Percentiles rank a stretch among this genome's conserved stretches.
phyloP scores from a whole-genome alignment of 2,888 invertebrate genomes.

The Aphrophora alni region DNA sequence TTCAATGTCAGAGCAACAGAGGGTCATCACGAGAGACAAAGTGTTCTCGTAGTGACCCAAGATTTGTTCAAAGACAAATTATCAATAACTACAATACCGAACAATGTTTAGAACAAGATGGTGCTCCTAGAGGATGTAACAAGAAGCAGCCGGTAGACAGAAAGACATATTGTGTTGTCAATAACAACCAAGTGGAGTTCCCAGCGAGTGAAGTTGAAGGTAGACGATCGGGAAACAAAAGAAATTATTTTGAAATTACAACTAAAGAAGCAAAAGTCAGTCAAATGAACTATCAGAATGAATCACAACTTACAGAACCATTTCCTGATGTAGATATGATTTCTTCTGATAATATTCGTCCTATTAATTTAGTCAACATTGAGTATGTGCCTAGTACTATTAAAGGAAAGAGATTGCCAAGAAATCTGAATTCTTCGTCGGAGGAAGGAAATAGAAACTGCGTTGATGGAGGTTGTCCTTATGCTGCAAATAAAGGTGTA shows the following conservation, averaged over 20 bases:
- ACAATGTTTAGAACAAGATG: background rate
- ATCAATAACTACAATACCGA: background rate
- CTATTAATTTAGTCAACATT: background rate
- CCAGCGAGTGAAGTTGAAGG: background rate
- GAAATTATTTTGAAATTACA: slow-evolving; percentile 14
- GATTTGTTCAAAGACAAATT: background rate
- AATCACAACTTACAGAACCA: background rate
- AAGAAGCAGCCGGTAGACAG: background rate
- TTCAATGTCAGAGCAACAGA: background rate
- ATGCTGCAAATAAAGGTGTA: slow-evolving; percentile 24
- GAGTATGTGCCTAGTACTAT: background rate
- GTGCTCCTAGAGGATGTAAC: slow-evolving; percentile 15
- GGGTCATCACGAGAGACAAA: background rate
- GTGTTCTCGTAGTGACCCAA: background rate
- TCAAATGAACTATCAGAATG: slow-evolving; percentile 25
- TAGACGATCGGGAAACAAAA: slow-evolving; percentile 7
- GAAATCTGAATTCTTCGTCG: background rate
- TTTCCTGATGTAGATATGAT: background rate
- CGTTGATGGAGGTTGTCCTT: slow-evolving; percentile 23
- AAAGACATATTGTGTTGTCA: background rate
- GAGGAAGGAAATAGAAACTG: background rate
- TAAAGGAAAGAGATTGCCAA: slow-evolving; percentile 2
- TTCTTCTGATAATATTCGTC: background rate
- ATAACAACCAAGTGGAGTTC: background rate
- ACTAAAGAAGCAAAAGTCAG: slow-evolving; percentile 23